Conservation (phyloP, 2,888 invertebrate genomes). For the Caenorhabditis zanzibari region DNA sequence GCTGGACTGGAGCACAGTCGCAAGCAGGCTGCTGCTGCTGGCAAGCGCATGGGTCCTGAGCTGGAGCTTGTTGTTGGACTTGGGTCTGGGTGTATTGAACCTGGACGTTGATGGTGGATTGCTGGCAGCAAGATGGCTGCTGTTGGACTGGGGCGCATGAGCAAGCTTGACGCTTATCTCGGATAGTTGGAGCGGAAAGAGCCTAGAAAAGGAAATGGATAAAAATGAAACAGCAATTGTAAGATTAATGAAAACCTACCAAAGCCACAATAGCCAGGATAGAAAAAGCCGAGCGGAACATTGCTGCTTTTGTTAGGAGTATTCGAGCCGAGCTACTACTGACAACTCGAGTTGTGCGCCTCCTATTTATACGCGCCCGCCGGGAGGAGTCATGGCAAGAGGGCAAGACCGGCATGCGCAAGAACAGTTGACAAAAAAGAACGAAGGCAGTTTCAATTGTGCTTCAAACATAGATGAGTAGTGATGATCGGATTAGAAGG, state of each 20-base stretch:
- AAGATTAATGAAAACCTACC: constrained; percentile 29
- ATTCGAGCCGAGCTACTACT: constrained; percentile 62
- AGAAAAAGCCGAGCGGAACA: constrained; percentile 63
- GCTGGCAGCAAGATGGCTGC: constrained; percentile 50
- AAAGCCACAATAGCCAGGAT: constrained; percentile 60
- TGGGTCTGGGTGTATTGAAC: constrained; percentile 58
- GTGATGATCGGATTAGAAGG: constrained; percentile 60
- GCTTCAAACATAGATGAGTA: constrained; percentile 62
- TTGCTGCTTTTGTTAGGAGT: constrained; percentile 54
- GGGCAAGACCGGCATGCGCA: constrained; percentile 65
- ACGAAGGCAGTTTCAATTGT: constrained; percentile 65
- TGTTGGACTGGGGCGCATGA: constrained; percentile 63
- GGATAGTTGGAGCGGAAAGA: constrained; percentile 66
- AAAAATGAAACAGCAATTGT: not conserved
- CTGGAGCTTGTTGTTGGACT: constrained; percentile 47
- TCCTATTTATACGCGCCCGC: constrained; percentile 64
- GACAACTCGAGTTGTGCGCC: constrained; percentile 63
- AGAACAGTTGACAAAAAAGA: constrained; percentile 57
- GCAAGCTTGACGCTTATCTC: constrained; percentile 73
- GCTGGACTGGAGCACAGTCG: constrained; percentile 59
- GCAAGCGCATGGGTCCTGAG: constrained; percentile 64
- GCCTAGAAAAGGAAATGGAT: constrained; percentile 57
- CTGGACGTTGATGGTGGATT: constrained; percentile 55
- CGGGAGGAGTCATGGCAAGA: constrained; percentile 66
- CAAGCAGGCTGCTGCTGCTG: constrained; percentile 65